Conservation (phyloP, 2,797 vertebrate genomes). For the Emydoidea blandingii region DNA sequence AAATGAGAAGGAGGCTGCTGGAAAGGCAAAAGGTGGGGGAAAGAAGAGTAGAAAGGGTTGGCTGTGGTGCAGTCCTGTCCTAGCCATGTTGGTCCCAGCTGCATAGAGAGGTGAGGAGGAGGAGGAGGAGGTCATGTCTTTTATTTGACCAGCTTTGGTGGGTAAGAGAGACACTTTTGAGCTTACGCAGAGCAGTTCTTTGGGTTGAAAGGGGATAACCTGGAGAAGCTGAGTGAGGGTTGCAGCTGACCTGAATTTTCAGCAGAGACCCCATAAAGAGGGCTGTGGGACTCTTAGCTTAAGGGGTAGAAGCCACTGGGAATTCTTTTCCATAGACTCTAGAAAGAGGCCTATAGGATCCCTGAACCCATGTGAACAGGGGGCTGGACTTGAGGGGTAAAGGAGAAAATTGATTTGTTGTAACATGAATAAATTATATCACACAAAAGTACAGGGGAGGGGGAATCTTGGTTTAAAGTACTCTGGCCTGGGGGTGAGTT, state of each 20-base stretch:
- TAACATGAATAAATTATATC: background rate
- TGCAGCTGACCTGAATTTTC: background rate
- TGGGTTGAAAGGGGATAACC: background rate
- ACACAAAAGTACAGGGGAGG: background rate
- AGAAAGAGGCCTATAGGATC: background rate
- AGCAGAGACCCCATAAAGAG: background rate
- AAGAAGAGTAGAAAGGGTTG: background rate
- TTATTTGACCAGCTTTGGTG: background rate
- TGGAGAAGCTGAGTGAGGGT: background rate
- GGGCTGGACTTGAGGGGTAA: background rate
- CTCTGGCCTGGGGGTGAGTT: background rate
- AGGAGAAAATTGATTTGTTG: background rate
- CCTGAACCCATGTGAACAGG: background rate
- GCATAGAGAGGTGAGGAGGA: accelerated
- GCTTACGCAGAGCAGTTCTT: background rate
- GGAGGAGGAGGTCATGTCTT: background rate
- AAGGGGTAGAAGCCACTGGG: background rate
- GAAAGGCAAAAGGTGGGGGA: background rate
- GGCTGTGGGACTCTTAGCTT: background rate
- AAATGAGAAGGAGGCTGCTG: background rate
- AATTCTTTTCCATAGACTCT: background rate
- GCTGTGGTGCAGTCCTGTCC: background rate
- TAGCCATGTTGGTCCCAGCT: too few relatives aligned
- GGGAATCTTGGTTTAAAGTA: background rate
- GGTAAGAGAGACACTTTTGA: background rate